These are phyloP conservation scores for Himalopsyche tibetana DNA, from an alignment of 2,888 invertebrate species.

Conservation along the genomic window DNA sequence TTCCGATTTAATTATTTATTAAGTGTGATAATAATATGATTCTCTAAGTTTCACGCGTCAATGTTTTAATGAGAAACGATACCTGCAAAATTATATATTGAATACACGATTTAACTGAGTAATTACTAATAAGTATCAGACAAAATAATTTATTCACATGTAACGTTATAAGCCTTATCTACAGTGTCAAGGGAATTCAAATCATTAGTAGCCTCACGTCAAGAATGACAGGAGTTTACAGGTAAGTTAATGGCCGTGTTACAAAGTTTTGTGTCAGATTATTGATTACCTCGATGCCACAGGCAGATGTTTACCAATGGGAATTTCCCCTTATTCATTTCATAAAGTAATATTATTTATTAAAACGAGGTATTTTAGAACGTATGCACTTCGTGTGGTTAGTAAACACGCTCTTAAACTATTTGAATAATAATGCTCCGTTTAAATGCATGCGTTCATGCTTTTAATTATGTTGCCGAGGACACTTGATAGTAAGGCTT, in stretches of 20 bases:
- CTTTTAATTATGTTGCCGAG: constrained; percentile 1
- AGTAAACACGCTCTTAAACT: neutral
- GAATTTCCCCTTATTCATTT: neutral
- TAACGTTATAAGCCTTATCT: neutral
- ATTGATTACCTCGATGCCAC: constrained; percentile 11
- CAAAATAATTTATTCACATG: too few relatives aligned
- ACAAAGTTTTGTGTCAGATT: constrained; percentile 30
- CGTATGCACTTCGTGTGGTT: constrained; percentile 17
- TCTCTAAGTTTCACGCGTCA: too few relatives aligned
- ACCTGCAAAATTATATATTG: too few relatives aligned
- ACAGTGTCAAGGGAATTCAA: neutral
- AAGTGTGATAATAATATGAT: too few relatives aligned
- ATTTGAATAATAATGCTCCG: constrained; percentile 5
- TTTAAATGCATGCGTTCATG: constrained; percentile 12
- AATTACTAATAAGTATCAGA: too few relatives aligned
- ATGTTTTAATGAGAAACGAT: too few relatives aligned
- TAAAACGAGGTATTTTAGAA: neutral
- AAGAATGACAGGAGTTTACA: constrained; percentile 22
- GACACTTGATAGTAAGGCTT: neutral
- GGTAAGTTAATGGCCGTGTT: constrained; percentile 11
- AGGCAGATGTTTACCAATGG: constrained; percentile 17
- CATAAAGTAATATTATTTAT: neutral
- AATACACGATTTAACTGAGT: too few relatives aligned
- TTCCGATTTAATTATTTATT: too few relatives aligned
- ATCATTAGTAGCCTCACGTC: constrained; percentile 18